phyloP scores from a whole-genome alignment of 2,113 vertebrate species.

The Epinephelus fuscoguttatus region DNA sequence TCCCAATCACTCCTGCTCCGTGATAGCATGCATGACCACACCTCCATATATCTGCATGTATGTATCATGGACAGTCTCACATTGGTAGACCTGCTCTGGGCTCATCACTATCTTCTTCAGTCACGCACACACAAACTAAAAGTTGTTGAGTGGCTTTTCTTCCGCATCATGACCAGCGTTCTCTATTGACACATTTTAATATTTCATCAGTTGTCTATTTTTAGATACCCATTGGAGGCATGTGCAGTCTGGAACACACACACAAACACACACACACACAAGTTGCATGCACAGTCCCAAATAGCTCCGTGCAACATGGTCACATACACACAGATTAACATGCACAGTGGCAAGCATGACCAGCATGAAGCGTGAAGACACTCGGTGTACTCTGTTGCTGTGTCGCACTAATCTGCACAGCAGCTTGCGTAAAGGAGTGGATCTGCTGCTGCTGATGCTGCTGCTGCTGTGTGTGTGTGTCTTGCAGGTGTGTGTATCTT shows the following conservation, averaged over 20 bases:
- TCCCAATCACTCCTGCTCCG: neutral
- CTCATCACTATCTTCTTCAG: conserved; percentile 9
- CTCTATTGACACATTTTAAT: conserved; percentile 69
- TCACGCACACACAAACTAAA: neutral
- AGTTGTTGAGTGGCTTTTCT: conserved; percentile 46
- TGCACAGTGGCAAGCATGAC: conserved; percentile 23
- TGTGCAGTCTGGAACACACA: neutral
- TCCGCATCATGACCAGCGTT: conserved; percentile 15
- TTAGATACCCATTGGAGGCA: conserved; percentile 28
- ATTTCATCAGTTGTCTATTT: conserved; percentile 68
- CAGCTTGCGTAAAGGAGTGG: conserved; percentile 15
- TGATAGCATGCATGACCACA: conserved; percentile 13
- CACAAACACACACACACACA: neutral
- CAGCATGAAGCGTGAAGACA: conserved; percentile 31
- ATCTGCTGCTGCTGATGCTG: conserved; percentile 18
- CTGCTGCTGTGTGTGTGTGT: conserved; percentile 13
- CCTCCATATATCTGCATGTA: conserved; percentile 36
- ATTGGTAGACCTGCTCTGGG: neutral
- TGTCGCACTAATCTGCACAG: conserved; percentile 52
- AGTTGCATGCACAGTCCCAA: neutral
- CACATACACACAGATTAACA: conserved; percentile 35
- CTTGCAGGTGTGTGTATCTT: neutral
- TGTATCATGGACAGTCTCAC: neutral
- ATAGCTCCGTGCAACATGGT: neutral
- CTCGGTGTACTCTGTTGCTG: conserved; percentile 27